Evolutionary conservation across 1,140 invertebrate genomes (phyloP).

Genomic region (Goniozus legneri): DNA sequence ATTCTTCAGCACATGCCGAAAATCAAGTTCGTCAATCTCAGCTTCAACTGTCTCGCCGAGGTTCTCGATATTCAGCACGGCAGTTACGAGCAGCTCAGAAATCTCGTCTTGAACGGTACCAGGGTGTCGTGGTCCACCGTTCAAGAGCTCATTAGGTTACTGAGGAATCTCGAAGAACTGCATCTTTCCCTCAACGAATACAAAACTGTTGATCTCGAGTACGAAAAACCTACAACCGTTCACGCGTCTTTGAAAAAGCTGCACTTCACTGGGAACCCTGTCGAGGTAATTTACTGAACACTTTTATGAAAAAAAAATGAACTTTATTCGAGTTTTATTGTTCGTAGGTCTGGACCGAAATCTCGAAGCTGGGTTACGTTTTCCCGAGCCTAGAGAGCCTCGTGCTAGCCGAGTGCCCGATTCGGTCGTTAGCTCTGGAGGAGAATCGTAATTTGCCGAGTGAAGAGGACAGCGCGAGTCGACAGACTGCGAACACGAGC

Average conservation of each 20-base stretch:
- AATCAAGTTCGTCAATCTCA: constrained; percentile 86
- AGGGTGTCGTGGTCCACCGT: constrained; percentile 80
- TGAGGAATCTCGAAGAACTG: constrained; percentile 80
- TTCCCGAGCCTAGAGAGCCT: constrained; percentile 83
- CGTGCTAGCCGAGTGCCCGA: constrained; percentile 81
- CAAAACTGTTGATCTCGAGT: constrained; percentile 63
- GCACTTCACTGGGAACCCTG: constrained; percentile 80
- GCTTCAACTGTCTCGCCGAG: constrained; percentile 77
- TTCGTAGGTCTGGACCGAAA: constrained; percentile 65
- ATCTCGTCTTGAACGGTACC: constrained; percentile 83
- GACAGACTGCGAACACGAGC: constrained; percentile 33
- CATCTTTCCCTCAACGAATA: constrained; percentile 88
- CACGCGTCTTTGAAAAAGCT: constrained; percentile 70
- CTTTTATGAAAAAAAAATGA: too few species aligned
- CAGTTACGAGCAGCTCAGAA: constrained; percentile 64
- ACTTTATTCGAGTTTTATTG: background rate
- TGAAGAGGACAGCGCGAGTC: constrained; percentile 45
- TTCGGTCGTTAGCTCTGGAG: constrained; percentile 60
- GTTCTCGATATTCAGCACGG: constrained; percentile 57
- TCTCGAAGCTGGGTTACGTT: constrained; percentile 75
- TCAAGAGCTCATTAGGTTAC: constrained; percentile 68
- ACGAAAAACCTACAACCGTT: constrained; percentile 46
- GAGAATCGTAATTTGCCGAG: constrained; percentile 32
- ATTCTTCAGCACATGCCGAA: constrained; percentile 82
- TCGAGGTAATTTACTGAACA: constrained; percentile 54